These are phyloP conservation scores for Lasioglossum morio DNA, from an alignment of 2,888 invertebrate genomes.

Conservation along the genomic window DNA sequence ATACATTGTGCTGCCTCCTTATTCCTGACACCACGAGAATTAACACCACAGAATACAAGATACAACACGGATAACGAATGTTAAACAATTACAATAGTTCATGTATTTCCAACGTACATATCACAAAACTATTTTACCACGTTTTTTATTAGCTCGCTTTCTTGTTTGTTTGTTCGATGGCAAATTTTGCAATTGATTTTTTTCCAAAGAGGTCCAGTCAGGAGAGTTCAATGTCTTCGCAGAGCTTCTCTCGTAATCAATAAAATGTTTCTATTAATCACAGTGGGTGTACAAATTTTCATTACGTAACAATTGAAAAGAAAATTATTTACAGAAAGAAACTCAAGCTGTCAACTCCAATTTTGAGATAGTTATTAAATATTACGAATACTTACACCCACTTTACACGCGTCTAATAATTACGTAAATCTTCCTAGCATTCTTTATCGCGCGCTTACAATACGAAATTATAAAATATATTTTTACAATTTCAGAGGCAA, in stretches of 20 bases:
- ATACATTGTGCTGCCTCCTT: not conserved
- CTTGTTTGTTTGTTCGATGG: too few relatives aligned
- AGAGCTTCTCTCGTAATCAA: not conserved
- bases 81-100: not conserved
- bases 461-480: not conserved
- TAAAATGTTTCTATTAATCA: not conserved
- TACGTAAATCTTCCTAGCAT: not conserved
- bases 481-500: not conserved
- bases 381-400: too few relatives aligned
- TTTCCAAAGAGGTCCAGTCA: not conserved
- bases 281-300: too few relatives aligned
- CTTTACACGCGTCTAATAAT: not conserved
- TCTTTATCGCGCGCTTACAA: not conserved
- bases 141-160: too few relatives aligned
- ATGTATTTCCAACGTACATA: constrained; percentile 24
- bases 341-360: too few relatives aligned
- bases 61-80: not conserved
- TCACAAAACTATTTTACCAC: constrained; percentile 4
- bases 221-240: constrained; percentile 5
- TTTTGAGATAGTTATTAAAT: too few relatives aligned
- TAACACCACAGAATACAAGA: not conserved
- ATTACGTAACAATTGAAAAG: too few relatives aligned
- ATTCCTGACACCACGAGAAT: not conserved
- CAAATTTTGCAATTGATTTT: too few relatives aligned
- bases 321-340: too few relatives aligned